Evolutionary conservation across 1,140 invertebrate species (phyloP).

Genomic region (Drosophila kohkoa): DNA sequence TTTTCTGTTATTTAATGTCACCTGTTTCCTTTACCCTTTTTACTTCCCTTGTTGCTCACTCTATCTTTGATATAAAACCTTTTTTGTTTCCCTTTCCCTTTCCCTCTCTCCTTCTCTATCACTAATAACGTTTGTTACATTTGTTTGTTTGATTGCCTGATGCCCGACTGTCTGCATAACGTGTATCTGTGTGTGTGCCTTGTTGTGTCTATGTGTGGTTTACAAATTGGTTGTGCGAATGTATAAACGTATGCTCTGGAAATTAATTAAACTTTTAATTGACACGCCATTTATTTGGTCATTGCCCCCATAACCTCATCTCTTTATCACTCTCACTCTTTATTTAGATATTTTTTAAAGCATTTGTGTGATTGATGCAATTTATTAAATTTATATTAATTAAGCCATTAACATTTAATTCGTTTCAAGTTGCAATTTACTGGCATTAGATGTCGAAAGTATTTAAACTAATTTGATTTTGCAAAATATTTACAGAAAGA

Average conservation of each 20-base stretch:
- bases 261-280: constrained; percentile 78
- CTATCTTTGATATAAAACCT: background rate
- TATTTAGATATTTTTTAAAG: constrained; percentile 15
- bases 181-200: background rate
- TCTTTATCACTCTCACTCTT: constrained; percentile 13
- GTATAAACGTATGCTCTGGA: constrained; percentile 32
- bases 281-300: constrained; percentile 57
- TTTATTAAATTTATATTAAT: constrained; percentile 57
- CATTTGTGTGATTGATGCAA: constrained; percentile 45
- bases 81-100: constrained; percentile 2
- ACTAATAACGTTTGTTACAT: constrained; percentile 30
- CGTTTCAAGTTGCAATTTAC: constrained; percentile 14
- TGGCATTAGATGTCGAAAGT: background rate
- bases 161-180: constrained; percentile 34
- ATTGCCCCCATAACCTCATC: background rate
- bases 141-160: constrained; percentile 50
- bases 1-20: too few relatives aligned
- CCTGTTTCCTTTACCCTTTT: too few relatives aligned
- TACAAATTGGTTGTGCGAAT: constrained; percentile 18
- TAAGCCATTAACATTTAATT: constrained; percentile 50
- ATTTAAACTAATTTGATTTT: background rate
- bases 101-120: background rate
- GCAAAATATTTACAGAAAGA: background rate
- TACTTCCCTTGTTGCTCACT: background rate
- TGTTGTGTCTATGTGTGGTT: constrained; percentile 16